These are phyloP conservation scores for Torymus auratus DNA, from an alignment of 2,888 invertebrate species.

Conservation along the genomic window DNA sequence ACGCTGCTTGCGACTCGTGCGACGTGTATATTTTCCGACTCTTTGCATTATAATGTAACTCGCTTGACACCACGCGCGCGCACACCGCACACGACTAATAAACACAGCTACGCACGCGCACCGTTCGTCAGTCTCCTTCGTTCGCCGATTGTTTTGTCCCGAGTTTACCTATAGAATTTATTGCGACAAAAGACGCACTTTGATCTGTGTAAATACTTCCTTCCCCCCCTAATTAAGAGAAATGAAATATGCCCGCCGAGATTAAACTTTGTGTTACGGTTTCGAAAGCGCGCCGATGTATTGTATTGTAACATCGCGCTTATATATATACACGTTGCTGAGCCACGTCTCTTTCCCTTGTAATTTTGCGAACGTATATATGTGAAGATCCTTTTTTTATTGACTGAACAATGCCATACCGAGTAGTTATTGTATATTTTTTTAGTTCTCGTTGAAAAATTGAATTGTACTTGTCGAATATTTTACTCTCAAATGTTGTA, in stretches of 20 bases:
- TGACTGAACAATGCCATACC: constrained; percentile 18
- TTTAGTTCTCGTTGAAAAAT: no score
- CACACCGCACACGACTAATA: background rate
- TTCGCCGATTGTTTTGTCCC: constrained; percentile 16
- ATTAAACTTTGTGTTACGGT: constrained; percentile 11
- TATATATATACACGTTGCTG: constrained; percentile 28
- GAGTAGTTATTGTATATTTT: background rate
- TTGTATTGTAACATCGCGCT: constrained; percentile 10
- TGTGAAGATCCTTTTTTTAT: constrained; percentile 25
- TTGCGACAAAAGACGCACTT: constrained; percentile 16
- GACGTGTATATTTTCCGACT: constrained; percentile 43
- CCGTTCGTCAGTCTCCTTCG: background rate
- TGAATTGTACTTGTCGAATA: no score
- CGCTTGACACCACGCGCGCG: background rate
- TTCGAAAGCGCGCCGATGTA: constrained; percentile 9
- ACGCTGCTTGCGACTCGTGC: constrained; percentile 20
- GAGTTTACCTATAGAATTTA: constrained; percentile 23
- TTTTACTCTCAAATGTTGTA: no score
- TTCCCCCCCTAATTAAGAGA: background rate
- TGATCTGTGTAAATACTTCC: constrained; percentile 57
- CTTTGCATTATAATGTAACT: background rate
- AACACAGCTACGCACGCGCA: background rate
- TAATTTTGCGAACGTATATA: constrained; percentile 6
- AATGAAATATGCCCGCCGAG: background rate
- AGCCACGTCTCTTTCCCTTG: background rate